These are phyloP conservation scores for Patella ulyssiponensis DNA, from an alignment of 2,888 invertebrate species.

Conservation along the genomic window DNA sequence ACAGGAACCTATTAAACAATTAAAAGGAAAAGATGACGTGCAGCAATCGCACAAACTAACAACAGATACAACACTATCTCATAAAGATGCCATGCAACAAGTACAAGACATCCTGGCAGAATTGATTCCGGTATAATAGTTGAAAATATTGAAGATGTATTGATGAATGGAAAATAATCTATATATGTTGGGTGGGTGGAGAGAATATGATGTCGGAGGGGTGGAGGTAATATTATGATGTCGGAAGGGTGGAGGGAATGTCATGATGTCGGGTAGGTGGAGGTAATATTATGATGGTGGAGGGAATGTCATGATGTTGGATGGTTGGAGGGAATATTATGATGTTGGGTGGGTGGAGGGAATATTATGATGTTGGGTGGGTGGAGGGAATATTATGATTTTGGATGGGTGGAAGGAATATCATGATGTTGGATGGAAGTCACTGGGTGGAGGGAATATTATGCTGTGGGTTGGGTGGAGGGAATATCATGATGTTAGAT, in stretches of 20 bases:
- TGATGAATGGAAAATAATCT: not conserved
- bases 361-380: too few relatives aligned
- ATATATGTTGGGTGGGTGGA: not conserved
- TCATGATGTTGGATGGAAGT: too few relatives aligned
- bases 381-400: too few relatives aligned
- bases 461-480: too few relatives aligned
- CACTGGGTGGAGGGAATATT: too few relatives aligned
- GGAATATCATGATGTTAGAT: too few relatives aligned
- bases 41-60: not conserved
- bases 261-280: too few relatives aligned
- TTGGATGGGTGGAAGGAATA: too few relatives aligned
- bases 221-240: not conserved
- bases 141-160: not conserved
- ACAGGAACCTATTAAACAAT: not conserved
- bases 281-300: too few relatives aligned
- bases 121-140: conserved; percentile 49
- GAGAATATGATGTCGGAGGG: not conserved
- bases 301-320: too few relatives aligned
- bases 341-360: too few relatives aligned
- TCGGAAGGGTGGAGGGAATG: not conserved
- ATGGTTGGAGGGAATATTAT: too few relatives aligned
- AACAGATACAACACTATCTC: conserved; percentile 37
- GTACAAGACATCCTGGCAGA: conserved; percentile 49
- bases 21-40: not conserved
- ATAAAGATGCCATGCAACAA: conserved; percentile 54